Percentiles rank a stretch among this genome's conserved stretches.
Evolutionary conservation across 2,888 invertebrate species (phyloP).

Genomic region (Rhamnusium bicolor): DNA sequence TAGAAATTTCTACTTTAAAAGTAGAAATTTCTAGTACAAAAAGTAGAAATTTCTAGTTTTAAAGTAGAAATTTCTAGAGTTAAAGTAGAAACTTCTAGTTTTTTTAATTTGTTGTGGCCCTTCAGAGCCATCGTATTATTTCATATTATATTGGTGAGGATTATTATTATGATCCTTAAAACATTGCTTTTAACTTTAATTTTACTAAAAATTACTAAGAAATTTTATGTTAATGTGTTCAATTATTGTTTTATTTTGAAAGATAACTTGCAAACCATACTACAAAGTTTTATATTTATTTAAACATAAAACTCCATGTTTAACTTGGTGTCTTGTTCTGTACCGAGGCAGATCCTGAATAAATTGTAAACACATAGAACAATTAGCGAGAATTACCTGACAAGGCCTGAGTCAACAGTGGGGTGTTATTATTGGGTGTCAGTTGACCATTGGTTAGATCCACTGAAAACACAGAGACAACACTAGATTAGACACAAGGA

Average conservation of each 20-base stretch:
- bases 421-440: slow-evolving; percentile 96
- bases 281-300: not conserved
- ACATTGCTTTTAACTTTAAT: too few relatives aligned
- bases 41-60: too few relatives aligned
- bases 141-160: too few relatives aligned
- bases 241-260: not conserved
- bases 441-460: slow-evolving; percentile 96
- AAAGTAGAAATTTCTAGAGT: too few relatives aligned
- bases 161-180: too few relatives aligned
- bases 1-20: too few relatives aligned
- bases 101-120: too few relatives aligned
- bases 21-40: too few relatives aligned
- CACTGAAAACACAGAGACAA: slow-evolving; percentile 77
- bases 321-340: not conserved
- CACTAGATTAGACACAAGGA: slow-evolving; percentile 63
- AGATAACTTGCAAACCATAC: not conserved
- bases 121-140: too few relatives aligned
- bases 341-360: not conserved
- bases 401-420: slow-evolving; percentile 94
- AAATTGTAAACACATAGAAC: slow-evolving; percentile 4
- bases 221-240: not conserved
- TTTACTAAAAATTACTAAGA: not conserved
- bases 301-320: not conserved
- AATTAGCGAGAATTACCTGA: slow-evolving; percentile 81
- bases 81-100: too few relatives aligned